Conservation (phyloP, 1,140 invertebrate species). For the Danaus plexippus region DNA sequence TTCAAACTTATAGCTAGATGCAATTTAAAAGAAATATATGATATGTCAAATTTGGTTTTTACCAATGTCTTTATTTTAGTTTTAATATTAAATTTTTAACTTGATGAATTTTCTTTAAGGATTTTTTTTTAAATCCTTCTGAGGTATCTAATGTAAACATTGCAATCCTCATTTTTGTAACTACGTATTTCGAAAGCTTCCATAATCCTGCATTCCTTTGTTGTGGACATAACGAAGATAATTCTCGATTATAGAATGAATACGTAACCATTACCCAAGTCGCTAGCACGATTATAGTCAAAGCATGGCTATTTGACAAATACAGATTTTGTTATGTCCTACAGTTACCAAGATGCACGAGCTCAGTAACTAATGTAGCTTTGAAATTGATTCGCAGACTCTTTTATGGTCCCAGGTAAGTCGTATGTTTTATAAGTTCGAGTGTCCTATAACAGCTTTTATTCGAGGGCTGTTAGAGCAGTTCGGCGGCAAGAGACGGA, state of each 20-base stretch:
- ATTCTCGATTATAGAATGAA: no score
- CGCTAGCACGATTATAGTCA: conserved; percentile 3
- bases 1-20: no score
- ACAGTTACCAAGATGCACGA: conserved; percentile 21
- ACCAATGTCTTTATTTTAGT: no score
- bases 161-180: no score
- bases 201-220: not conserved
- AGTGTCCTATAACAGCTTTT: conserved; percentile 14
- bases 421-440: conserved; percentile 11
- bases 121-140: no score
- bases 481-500: conserved; percentile 27
- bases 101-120: no score
- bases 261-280: no score
- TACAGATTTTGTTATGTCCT: conserved; percentile 20
- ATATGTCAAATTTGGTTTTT: no score
- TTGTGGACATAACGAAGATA: not conserved
- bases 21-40: no score
- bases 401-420: conserved; percentile 19
- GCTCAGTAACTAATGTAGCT: conserved; percentile 22
- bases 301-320: conserved; percentile 15
- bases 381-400: conserved; percentile 24
- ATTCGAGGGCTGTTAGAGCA: conserved; percentile 12
- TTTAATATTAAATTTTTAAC: no score
- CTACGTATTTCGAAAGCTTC: not conserved
- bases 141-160: no score